These are phyloP conservation scores for Melanostigma gelatinosum DNA, from an alignment of 2,113 vertebrate species.

Conservation along the genomic window DNA sequence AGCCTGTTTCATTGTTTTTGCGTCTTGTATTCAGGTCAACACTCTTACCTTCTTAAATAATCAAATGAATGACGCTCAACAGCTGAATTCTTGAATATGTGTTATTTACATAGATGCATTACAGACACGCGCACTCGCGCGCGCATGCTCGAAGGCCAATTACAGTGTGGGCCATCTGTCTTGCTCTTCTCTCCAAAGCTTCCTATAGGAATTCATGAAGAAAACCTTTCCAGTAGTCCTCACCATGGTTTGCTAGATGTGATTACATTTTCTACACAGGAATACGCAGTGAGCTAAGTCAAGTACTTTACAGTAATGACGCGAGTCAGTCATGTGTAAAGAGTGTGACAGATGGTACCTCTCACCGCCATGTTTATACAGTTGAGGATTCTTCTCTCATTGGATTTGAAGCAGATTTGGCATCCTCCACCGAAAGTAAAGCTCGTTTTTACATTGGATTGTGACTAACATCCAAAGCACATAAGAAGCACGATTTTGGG, in stretches of 20 bases:
- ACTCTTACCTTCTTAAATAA: neutral
- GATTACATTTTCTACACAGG: conserved; percentile 33
- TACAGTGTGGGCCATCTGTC: conserved; percentile 59
- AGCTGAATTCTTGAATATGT: conserved; percentile 4
- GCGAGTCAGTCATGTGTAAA: conserved; percentile 54
- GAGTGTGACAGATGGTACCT: conserved; percentile 59
- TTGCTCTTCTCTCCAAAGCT: conserved; percentile 41
- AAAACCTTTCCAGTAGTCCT: conserved; percentile 33
- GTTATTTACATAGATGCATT: neutral
- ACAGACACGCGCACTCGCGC: conserved; percentile 4
- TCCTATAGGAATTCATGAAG: conserved; percentile 62
- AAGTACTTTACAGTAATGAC: conserved; percentile 43
- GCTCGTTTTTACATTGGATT: conserved; percentile 17
- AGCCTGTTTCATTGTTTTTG: neutral
- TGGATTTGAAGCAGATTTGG: conserved; percentile 11
- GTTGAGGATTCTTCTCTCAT: conserved; percentile 43
- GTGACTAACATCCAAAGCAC: conserved; percentile 24
- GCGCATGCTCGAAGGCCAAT: conserved; percentile 33
- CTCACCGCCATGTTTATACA: conserved; percentile 22
- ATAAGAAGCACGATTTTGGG: neutral
- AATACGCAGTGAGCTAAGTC: conserved; percentile 27
- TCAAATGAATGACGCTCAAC: neutral
- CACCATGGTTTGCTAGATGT: conserved; percentile 22
- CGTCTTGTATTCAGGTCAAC: neutral
- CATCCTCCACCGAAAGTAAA: neutral